A percentile compares a stretch with the other conserved stretches of the same genome.
These are phyloP conservation scores for Xiphydria camelus DNA, from an alignment of 2,888 invertebrate species.

Conservation along the genomic window DNA sequence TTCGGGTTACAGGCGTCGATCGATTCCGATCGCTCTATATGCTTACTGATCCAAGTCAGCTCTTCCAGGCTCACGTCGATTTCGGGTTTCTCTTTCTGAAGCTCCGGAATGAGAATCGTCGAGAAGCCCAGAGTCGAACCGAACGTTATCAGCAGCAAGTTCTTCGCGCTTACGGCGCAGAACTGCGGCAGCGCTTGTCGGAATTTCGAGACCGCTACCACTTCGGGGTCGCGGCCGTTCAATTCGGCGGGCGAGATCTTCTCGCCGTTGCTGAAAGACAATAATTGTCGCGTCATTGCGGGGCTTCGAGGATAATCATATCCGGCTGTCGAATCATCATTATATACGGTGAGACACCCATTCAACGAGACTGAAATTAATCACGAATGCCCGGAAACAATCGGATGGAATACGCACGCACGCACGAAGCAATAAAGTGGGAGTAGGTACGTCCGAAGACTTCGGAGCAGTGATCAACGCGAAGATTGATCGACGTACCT, in stretches of 20 bases:
- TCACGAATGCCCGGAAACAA: too few species aligned
- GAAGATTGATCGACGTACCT: too few species aligned
- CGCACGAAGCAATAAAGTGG: too few species aligned
- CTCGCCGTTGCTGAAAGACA: conserved; percentile 28
- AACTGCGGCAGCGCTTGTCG: conserved; percentile 69
- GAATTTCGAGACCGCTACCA: conserved; percentile 35
- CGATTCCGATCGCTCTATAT: neutral
- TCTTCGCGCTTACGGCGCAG: conserved; percentile 80
- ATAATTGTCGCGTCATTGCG: too few species aligned
- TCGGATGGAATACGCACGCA: too few species aligned
- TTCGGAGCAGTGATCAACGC: too few species aligned
- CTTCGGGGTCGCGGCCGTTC: conserved; percentile 35
- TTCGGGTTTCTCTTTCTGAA: conserved; percentile 59
- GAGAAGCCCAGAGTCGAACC: conserved; percentile 82
- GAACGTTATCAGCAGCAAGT: conserved; percentile 74
- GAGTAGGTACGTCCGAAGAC: too few species aligned
- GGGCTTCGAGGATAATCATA: too few species aligned
- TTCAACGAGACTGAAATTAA: too few species aligned
- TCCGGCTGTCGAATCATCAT: too few species aligned
- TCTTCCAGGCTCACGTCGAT: conserved; percentile 44
- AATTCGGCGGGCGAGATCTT: conserved; percentile 23
- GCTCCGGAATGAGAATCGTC: conserved; percentile 78
- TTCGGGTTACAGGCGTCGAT: conserved; percentile 16
- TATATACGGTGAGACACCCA: too few species aligned
- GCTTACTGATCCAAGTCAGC: conserved; percentile 53